These are phyloP conservation scores for Sinohyriopsis cumingii DNA, from an alignment of 2,888 invertebrate species.

Conservation along the genomic window DNA sequence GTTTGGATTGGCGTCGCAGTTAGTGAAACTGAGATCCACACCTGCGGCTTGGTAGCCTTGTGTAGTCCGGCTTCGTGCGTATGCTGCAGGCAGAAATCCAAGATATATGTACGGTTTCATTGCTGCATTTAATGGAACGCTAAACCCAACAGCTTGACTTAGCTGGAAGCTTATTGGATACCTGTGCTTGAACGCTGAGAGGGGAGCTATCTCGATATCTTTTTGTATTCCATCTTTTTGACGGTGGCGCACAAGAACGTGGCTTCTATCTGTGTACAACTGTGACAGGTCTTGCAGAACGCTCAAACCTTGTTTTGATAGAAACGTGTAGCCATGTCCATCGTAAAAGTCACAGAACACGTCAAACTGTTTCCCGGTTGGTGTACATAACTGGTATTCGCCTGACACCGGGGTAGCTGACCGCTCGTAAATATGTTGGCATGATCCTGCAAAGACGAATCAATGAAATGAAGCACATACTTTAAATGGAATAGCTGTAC, in stretches of 20 bases:
- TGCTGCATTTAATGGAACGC: background rate
- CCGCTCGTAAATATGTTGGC: conserved; percentile 2
- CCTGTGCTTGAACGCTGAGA: conserved; percentile 1
- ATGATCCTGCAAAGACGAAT: conserved; percentile 1
- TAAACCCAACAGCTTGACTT: conserved; percentile 1
- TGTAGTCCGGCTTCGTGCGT: background rate
- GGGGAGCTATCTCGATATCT: conserved; percentile 3
- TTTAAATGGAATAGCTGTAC: too few relatives aligned
- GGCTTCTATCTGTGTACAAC: conserved; percentile 1
- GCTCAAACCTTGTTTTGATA: conserved; percentile 1
- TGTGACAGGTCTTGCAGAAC: background rate
- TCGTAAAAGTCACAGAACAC: conserved; percentile 10
- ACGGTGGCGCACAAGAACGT: background rate
- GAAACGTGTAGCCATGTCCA: conserved; percentile 2
- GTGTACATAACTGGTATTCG: background rate
- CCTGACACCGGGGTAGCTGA: background rate
- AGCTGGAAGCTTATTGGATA: conserved; percentile 4
- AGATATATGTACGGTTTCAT: conserved; percentile 6
- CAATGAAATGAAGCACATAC: too few relatives aligned
- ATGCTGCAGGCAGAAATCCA: background rate
- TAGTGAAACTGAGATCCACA: background rate
- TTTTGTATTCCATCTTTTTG: conserved; percentile 3
- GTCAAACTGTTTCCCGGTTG: background rate
- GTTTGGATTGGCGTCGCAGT: conserved; percentile 8
- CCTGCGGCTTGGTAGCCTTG: conserved; percentile 7